Conservation (phyloP, 2,113 vertebrate genomes). For the Pogonocichla stellata region DNA sequence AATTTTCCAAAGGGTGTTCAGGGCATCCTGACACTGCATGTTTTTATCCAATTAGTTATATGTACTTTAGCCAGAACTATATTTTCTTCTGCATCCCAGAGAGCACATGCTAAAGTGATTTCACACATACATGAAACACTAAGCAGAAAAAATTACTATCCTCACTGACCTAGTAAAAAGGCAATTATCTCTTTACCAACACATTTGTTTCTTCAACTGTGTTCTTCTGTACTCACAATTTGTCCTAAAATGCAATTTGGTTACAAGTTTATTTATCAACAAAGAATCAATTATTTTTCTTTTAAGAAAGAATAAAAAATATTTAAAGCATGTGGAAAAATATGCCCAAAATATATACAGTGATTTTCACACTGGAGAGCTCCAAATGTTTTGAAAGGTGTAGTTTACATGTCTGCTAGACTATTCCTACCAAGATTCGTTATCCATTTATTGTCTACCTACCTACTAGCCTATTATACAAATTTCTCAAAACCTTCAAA, state of each 20-base stretch:
- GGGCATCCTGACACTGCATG: neutral
- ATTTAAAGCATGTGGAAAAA: neutral
- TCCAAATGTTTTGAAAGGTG: neutral
- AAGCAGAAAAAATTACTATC: neutral
- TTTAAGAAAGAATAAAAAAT: neutral
- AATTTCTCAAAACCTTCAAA: neutral
- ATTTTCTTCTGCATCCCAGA: neutral
- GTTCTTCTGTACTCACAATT: neutral
- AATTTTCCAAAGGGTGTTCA: neutral
- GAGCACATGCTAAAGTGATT: neutral
- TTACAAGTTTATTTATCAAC: neutral
- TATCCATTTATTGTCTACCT: neutral
- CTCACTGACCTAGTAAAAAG: neutral
- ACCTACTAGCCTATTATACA: neutral
- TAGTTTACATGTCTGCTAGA: neutral
- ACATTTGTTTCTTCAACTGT: neutral
- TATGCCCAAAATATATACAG: neutral
- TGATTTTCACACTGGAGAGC: neutral
- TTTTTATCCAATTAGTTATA: neutral
- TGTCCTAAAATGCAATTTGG: neutral
- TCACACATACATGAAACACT: neutral
- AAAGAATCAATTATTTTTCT: neutral
- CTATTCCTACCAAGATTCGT: neutral
- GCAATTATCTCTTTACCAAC: neutral
- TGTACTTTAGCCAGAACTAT: neutral